Evolutionary conservation across 1,140 invertebrate species (phyloP).

Genomic region (Drosophila pectinifera): DNA sequence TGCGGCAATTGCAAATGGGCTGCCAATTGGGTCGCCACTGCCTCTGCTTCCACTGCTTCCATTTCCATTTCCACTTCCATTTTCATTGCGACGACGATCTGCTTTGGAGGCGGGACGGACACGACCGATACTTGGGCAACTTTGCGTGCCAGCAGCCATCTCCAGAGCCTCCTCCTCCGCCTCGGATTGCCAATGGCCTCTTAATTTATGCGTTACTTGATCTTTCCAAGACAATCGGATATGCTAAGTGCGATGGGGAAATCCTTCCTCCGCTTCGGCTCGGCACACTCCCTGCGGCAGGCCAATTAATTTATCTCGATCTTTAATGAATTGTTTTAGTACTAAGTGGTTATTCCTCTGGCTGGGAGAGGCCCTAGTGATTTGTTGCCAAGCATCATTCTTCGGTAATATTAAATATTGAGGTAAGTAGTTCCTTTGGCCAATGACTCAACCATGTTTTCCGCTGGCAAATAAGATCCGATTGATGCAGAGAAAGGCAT

Average conservation of each 20-base stretch:
- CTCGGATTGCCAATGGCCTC: slow-evolving; percentile 61
- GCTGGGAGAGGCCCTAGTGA: neutral
- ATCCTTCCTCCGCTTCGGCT: slow-evolving; percentile 7
- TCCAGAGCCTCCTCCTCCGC: slow-evolving; percentile 4
- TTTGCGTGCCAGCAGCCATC: slow-evolving; percentile 62
- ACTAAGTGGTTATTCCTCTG: neutral
- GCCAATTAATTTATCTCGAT: slow-evolving; percentile 1
- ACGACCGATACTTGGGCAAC: slow-evolving; percentile 68
- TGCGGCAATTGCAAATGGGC: slow-evolving; percentile 74
- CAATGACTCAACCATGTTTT: too few species aligned
- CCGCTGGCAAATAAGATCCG: too few species aligned
- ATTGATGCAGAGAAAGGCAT: too few species aligned
- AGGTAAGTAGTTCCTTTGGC: neutral
- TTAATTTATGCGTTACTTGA: slow-evolving; percentile 74
- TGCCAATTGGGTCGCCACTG: slow-evolving; percentile 70
- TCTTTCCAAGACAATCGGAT: slow-evolving; percentile 43
- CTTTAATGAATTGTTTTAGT: slow-evolving; percentile 7
- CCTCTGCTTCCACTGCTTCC: slow-evolving; percentile 34
- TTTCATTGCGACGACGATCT: slow-evolving; percentile 35
- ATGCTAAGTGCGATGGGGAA: slow-evolving; percentile 40
- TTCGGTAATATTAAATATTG: too few species aligned
- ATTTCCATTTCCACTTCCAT: slow-evolving; percentile 38
- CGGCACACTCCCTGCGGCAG: slow-evolving; percentile 1
- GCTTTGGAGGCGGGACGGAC: slow-evolving; percentile 40
- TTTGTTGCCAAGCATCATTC: neutral